Percentiles rank a stretch among this genome's conserved stretches.
These are phyloP conservation scores for Brenthis ino DNA, from an alignment of 2,888 invertebrate species.

Conservation along the genomic window DNA sequence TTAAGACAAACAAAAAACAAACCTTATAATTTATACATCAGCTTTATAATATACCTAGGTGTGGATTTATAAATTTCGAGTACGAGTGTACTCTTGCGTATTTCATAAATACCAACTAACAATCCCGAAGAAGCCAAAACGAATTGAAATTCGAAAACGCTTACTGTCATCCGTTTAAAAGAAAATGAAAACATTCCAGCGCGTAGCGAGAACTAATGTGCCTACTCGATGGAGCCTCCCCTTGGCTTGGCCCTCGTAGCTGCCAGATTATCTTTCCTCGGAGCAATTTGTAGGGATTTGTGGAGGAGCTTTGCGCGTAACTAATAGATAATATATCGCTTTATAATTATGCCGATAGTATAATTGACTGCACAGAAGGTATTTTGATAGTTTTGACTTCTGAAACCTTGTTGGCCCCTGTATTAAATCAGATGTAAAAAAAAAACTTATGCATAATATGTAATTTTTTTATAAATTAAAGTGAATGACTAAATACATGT, in stretches of 20 bases:
- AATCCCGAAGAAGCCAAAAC: conserved; percentile 41
- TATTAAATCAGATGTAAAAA: no score
- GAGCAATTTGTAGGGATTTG: conserved; percentile 75
- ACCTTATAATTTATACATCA: no score
- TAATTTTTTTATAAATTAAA: no score
- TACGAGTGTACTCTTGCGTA: conserved; percentile 1
- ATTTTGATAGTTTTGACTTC: no score
- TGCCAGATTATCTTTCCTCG: conserved; percentile 70
- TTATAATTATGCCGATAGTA: background rate
- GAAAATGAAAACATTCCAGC: conserved; percentile 65
- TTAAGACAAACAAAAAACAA: no score
- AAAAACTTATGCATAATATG: no score
- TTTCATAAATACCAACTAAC: conserved; percentile 43
- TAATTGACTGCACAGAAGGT: no score
- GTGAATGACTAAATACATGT: no score
- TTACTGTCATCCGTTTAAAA: conserved; percentile 61
- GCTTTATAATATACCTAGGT: background rate
- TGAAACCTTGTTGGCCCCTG: no score
- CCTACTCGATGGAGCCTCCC: conserved; percentile 45
- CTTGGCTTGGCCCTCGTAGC: conserved; percentile 51
- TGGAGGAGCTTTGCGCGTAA: conserved; percentile 52
- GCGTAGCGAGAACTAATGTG: conserved; percentile 59
- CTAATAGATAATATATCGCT: conserved; percentile 26
- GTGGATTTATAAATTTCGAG: background rate
- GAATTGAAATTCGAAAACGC: conserved; percentile 60